Percentiles rank a stretch among this genome's conserved stretches.
These are phyloP conservation scores for Megalops cyprinoides DNA, from an alignment of 2,797 vertebrate species.

Conservation along the genomic window DNA sequence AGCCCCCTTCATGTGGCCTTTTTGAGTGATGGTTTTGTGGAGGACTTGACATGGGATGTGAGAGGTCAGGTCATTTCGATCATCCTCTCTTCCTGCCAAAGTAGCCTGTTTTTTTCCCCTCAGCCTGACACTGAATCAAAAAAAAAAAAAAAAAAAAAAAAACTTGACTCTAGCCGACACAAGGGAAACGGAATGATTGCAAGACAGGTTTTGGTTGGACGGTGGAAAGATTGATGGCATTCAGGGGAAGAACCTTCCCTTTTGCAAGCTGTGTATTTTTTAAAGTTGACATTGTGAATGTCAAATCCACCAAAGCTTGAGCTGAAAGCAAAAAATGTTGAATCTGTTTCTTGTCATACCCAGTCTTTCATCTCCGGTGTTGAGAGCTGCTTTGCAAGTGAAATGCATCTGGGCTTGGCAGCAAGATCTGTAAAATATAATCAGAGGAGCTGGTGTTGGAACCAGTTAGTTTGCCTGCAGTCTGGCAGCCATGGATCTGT, in stretches of 20 bases:
- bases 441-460: slow-evolving; percentile 62
- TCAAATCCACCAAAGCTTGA: slow-evolving; percentile 61
- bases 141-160: no score
- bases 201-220: background rate
- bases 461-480: slow-evolving; percentile 61
- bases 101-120: background rate
- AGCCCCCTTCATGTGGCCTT: slow-evolving; percentile 43
- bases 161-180: background rate
- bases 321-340: slow-evolving; percentile 59
- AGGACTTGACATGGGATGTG: slow-evolving; percentile 37
- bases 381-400: slow-evolving; percentile 71
- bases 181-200: slow-evolving; percentile 3
- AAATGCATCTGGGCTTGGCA: slow-evolving; percentile 68
- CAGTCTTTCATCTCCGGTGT: slow-evolving; percentile 67
- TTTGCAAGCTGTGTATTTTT: slow-evolving; percentile 26
- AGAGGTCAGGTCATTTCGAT: background rate
- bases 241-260: slow-evolving; percentile 16
- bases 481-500: slow-evolving; percentile 59
- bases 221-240: slow-evolving; percentile 12
- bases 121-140: background rate
- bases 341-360: slow-evolving; percentile 66
- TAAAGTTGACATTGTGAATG: slow-evolving; percentile 57
- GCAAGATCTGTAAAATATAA: slow-evolving; percentile 72
- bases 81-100: background rate
- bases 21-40: slow-evolving; percentile 43